These are phyloP conservation scores for Apostichopus californicus DNA, from an alignment of 35 echinoderm and acorn worm genomes.

Conservation along the genomic window DNA sequence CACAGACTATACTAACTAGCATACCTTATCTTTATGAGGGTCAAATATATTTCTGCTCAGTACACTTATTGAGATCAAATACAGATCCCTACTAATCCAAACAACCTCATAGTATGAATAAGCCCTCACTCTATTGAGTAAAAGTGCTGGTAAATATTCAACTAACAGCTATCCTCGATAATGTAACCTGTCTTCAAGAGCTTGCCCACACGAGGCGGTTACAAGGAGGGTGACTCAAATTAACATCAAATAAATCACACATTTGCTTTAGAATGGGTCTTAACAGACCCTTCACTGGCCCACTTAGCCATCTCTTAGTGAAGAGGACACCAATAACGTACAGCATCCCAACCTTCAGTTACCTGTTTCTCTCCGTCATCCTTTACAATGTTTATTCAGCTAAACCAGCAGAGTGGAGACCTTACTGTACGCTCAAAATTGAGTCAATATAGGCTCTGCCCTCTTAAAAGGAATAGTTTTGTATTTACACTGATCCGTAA, in stretches of 20 bases:
- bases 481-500: constrained; percentile 22
- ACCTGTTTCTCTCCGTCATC: background rate
- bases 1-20: too few relatives aligned
- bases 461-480: background rate
- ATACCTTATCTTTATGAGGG: too few relatives aligned
- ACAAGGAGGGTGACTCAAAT: background rate
- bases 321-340: background rate
- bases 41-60: too few relatives aligned
- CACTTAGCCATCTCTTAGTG: background rate
- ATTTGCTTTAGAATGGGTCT: background rate
- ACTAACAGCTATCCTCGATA: too few relatives aligned
- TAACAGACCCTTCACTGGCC: background rate
- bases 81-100: too few relatives aligned
- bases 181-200: too few relatives aligned
- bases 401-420: background rate
- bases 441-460: background rate
- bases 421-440: background rate
- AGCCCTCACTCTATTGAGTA: too few relatives aligned
- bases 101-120: too few relatives aligned
- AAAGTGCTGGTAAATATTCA: too few relatives aligned
- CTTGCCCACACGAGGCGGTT: too few relatives aligned
- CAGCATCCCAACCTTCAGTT: background rate
- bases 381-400: background rate
- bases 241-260: background rate
- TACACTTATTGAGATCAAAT: too few relatives aligned